These are phyloP conservation scores for Acleris emargana DNA, from an alignment of 2,888 invertebrate species.

Conservation along the genomic window DNA sequence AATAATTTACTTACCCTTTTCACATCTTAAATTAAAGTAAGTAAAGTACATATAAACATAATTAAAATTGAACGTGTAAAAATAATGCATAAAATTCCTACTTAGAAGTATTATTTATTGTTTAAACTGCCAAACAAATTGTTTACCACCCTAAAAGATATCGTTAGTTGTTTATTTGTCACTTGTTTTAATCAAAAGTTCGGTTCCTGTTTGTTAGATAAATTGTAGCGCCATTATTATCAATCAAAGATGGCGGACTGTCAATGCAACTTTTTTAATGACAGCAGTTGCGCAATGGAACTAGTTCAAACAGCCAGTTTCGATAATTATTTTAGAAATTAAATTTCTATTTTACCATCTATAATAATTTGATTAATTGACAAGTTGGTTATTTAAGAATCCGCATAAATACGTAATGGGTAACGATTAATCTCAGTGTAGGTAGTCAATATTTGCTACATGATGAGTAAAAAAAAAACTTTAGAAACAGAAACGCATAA, in stretches of 20 bases:
- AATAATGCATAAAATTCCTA: no score
- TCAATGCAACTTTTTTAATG: conserved; percentile 43
- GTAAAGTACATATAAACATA: no score
- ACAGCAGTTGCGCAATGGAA: conserved; percentile 46
- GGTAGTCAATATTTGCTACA: neutral
- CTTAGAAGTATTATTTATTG: no score
- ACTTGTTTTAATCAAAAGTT: neutral
- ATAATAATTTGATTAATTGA: neutral
- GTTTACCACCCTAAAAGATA: no score
- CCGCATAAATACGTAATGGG: neutral
- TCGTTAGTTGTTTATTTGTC: no score
- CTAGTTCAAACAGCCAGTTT: conserved; percentile 13
- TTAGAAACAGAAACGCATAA: no score
- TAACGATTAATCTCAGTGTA: neutral
- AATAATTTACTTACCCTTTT: no score
- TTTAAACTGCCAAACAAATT: no score
- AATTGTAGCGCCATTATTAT: conserved; percentile 1
- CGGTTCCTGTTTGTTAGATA: neutral
- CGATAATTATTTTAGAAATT: conserved; percentile 11
- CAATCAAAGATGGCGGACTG: conserved; percentile 45
- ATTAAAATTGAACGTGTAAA: no score
- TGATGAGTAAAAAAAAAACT: neutral
- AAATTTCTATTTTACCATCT: conserved; percentile 14
- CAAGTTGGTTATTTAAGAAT: neutral
- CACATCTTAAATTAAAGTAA: no score